Percentiles rank a stretch among this genome's conserved stretches.
phyloP scores from a whole-genome alignment of 2,888 invertebrate genomes.

The Seira sanloemensis region DNA sequence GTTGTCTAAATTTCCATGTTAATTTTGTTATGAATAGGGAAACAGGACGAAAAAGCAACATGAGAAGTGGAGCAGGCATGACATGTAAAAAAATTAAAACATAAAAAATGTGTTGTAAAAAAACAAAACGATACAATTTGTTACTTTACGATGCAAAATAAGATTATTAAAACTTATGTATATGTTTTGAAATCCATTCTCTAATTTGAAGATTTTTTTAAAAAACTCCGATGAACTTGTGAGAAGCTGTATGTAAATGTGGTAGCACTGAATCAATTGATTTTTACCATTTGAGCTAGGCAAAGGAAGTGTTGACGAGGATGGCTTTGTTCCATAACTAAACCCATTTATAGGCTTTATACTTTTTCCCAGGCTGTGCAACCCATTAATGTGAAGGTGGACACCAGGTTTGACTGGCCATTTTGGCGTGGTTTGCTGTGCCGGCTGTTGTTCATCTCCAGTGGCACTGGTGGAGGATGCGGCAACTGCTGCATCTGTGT shows the following conservation, averaged over 20 bases:
- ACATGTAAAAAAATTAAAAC: conserved; percentile 15
- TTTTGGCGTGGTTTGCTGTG: conserved; percentile 77
- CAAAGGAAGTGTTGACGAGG: conserved; percentile 68
- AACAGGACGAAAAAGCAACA: background rate
- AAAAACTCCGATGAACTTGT: too few relatives aligned
- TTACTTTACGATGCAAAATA: background rate
- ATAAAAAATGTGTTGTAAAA: conserved; percentile 55
- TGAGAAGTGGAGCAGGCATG: background rate
- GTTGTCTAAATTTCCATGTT: conserved; percentile 21
- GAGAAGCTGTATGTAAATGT: too few relatives aligned
- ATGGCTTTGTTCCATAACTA: conserved; percentile 73
- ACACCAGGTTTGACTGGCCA: conserved; percentile 94
- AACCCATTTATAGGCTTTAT: conserved; percentile 73
- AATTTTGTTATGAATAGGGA: background rate
- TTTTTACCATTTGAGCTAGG: conserved; percentile 56
- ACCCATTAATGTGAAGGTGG: conserved; percentile 90
- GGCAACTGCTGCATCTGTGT: conserved; percentile 1
- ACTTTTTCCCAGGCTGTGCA: conserved; percentile 80
- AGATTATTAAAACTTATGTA: background rate
- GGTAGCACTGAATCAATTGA: too few relatives aligned
- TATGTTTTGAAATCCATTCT: too few relatives aligned
- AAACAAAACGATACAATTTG: conserved; percentile 68
- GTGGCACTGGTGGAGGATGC: conserved; percentile 64
- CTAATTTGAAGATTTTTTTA: too few relatives aligned
- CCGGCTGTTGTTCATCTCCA: conserved; percentile 30